phyloP scores from a whole-genome alignment of 2,888 invertebrate species.

The Amiota mariae region DNA sequence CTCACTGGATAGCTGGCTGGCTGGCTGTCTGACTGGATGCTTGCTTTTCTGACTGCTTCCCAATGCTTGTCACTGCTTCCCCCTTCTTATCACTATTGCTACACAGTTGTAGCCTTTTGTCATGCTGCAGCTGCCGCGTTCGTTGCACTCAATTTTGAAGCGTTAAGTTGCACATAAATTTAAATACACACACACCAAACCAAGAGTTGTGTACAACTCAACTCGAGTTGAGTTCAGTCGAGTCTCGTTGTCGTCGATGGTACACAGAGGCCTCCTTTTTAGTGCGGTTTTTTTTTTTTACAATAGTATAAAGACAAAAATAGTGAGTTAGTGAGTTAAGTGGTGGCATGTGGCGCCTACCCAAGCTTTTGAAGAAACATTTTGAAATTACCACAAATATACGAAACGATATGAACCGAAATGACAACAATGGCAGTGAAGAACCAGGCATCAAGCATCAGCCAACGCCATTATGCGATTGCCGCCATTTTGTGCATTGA shows the following conservation, averaged over 20 bases:
- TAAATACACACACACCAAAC: conserved; percentile 49
- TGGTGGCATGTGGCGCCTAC: too few species aligned
- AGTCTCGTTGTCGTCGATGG: neutral
- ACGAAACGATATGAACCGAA: too few species aligned
- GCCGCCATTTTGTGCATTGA: too few species aligned
- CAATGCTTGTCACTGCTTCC: neutral
- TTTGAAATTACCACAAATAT: too few species aligned
- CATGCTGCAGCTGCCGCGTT: conserved; percentile 49
- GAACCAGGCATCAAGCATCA: too few species aligned
- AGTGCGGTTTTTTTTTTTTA: too few species aligned
- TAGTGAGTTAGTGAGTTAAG: too few species aligned
- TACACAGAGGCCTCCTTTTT: too few species aligned
- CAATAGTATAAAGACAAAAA: too few species aligned
- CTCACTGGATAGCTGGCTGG: neutral
- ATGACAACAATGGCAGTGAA: too few species aligned
- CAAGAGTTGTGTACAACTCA: neutral
- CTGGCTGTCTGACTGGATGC: neutral
- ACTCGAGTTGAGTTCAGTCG: neutral
- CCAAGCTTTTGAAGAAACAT: too few species aligned
- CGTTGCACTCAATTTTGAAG: conserved; percentile 66
- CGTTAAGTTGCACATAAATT: conserved; percentile 68
- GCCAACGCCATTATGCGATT: too few species aligned
- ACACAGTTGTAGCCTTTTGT: neutral
- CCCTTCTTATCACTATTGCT: neutral
- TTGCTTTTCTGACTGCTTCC: neutral